phyloP scores from a whole-genome alignment of 2,888 invertebrate species.

The Heteropelma amictum region DNA sequence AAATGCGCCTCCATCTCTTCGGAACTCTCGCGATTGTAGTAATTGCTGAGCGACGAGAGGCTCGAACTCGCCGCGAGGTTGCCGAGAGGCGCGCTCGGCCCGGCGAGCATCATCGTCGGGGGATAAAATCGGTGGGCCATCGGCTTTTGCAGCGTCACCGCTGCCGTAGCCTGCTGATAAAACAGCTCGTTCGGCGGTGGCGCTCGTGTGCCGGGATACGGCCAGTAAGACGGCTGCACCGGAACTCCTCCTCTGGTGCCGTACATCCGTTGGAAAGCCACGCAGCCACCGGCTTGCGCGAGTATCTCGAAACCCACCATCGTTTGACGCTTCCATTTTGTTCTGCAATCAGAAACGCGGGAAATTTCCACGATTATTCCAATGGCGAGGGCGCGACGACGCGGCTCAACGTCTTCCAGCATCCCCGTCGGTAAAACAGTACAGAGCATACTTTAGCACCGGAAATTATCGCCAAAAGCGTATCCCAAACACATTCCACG shows the following conservation, averaged over 20 bases:
- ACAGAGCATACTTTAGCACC: background rate
- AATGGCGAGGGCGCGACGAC: too few relatives aligned
- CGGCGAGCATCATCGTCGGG: slow-evolving; percentile 83
- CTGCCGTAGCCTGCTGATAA: slow-evolving; percentile 89
- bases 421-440: background rate
- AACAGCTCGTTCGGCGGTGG: slow-evolving; percentile 85
- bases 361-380: too few relatives aligned
- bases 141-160: slow-evolving; percentile 90
- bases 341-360: slow-evolving; percentile 86
- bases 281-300: slow-evolving; percentile 98
- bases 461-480: background rate
- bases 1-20: slow-evolving; percentile 68
- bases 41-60: slow-evolving; percentile 71
- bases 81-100: slow-evolving; percentile 84
- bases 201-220: slow-evolving; percentile 80
- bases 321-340: slow-evolving; percentile 99
- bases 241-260: slow-evolving; percentile 74
- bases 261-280: slow-evolving; percentile 97
- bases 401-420: too few relatives aligned
- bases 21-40: slow-evolving; percentile 71
- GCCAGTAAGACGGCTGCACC: slow-evolving; percentile 75
- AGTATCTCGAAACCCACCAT: slow-evolving; percentile 97
- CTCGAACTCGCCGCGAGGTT: slow-evolving; percentile 84
- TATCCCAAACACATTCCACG: background rate
- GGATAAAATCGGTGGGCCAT: slow-evolving; percentile 84